Conservation (phyloP, 2,113 vertebrate genomes). For the Candoia aspera region DNA sequence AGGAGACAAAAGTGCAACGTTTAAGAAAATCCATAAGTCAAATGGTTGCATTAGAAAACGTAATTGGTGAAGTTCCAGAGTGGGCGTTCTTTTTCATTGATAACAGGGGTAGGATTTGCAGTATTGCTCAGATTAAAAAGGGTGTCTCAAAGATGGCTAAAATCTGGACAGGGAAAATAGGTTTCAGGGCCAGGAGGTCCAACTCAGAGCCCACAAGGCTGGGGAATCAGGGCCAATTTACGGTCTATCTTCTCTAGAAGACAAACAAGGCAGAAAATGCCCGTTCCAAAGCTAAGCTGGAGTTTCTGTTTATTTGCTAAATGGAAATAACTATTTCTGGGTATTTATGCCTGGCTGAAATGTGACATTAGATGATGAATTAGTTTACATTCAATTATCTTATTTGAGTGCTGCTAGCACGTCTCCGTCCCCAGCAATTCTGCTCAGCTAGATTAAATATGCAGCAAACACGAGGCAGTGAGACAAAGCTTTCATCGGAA, state of each 20-base stretch:
- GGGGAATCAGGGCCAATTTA: neutral
- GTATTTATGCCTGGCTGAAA: conserved; percentile 21
- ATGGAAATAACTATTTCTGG: neutral
- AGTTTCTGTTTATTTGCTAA: neutral
- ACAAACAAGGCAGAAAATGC: neutral
- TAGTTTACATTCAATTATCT: conserved; percentile 61
- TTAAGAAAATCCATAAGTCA: no score
- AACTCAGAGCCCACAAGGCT: neutral
- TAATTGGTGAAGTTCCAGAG: no score
- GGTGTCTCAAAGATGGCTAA: no score
- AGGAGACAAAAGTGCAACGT: no score
- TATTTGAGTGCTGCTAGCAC: conserved; percentile 67
- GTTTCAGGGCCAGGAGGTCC: neutral
- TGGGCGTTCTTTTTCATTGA: no score
- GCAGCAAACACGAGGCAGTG: conserved; percentile 68
- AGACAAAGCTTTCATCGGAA: conserved; percentile 69
- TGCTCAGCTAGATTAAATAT: conserved; percentile 66
- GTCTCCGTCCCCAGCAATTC: conserved; percentile 52
- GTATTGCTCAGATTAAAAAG: no score
- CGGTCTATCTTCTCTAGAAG: neutral
- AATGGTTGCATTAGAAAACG: no score
- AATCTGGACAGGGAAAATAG: no score
- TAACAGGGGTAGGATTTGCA: no score
- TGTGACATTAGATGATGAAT: conserved; percentile 1
- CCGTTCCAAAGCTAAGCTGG: neutral